Conservation (phyloP, 2,113 vertebrate genomes). For the Poeciliopsis turrubarensis region DNA sequence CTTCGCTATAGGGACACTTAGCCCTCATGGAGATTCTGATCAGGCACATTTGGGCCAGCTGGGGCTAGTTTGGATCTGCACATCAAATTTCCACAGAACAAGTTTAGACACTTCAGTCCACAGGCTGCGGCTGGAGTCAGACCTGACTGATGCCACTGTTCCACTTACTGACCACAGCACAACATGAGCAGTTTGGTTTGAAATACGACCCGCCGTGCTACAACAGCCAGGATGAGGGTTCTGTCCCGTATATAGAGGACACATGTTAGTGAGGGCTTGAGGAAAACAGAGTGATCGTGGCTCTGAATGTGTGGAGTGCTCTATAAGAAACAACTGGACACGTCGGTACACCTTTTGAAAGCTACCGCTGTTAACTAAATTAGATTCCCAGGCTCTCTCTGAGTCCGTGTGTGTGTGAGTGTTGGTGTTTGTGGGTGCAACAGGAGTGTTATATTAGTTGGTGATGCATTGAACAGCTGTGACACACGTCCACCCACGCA, state of each 20-base stretch:
- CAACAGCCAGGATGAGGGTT: constrained; percentile 42
- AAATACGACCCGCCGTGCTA: constrained; percentile 29
- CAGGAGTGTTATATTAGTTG: constrained; percentile 67
- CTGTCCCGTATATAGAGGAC: constrained; percentile 55
- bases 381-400: constrained; percentile 63
- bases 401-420: constrained; percentile 38
- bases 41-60: constrained; percentile 14
- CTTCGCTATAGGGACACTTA: neutral
- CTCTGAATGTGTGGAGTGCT: constrained; percentile 27
- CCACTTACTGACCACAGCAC: constrained; percentile 54
- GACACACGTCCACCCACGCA: constrained; percentile 27
- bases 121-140: constrained; percentile 24
- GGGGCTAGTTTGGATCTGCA: constrained; percentile 19
- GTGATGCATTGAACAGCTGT: constrained; percentile 76
- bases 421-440: constrained; percentile 44
- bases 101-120: constrained; percentile 38
- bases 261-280: constrained; percentile 21
- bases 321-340: constrained; percentile 19
- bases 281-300: constrained; percentile 19
- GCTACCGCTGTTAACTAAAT: constrained; percentile 60
- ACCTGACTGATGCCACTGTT: constrained; percentile 48
- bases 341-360: constrained; percentile 34
- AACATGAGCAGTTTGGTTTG: constrained; percentile 33
- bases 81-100: constrained; percentile 47
- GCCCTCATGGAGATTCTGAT: constrained; percentile 14